Conservation (phyloP, 1,140 invertebrate genomes). For the Brachionus manjavacas region DNA sequence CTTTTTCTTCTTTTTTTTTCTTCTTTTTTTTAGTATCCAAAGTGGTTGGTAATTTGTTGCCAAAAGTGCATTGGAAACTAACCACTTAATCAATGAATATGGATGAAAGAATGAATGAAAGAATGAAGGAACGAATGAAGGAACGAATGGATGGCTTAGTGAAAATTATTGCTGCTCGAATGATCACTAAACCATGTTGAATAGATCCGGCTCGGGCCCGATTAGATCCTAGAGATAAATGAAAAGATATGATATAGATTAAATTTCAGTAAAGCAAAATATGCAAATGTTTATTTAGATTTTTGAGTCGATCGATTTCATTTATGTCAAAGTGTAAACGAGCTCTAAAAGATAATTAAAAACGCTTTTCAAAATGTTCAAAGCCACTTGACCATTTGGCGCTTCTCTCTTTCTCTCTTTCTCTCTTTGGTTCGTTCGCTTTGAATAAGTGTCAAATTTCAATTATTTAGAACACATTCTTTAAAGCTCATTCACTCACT, state of each 20-base stretch:
- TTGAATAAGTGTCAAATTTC: conserved; percentile 18
- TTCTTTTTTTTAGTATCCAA: background rate
- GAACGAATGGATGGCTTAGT: no score
- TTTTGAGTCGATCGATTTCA: background rate
- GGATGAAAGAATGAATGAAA: no score
- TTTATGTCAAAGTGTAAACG: background rate
- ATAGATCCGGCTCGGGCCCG: background rate
- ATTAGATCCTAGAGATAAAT: background rate
- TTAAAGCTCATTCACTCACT: background rate
- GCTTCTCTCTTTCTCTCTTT: background rate
- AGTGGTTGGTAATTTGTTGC: background rate
- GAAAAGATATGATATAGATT: background rate
- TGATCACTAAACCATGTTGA: background rate
- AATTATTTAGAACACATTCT: conserved; percentile 22
- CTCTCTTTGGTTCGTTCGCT: background rate
- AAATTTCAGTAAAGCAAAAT: background rate
- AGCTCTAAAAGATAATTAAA: conserved; percentile 3
- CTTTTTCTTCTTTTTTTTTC: background rate
- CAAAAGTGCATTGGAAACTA: background rate
- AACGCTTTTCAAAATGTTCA: background rate
- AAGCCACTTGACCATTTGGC: background rate
- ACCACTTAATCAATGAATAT: no score
- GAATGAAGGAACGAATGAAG: no score
- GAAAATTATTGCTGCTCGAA: background rate
- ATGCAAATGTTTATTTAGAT: background rate